Evolutionary conservation across 1,140 invertebrate species (phyloP), one percentile per base, ranked within the genome.

Genomic region (Cotesia chilonis): DNA sequence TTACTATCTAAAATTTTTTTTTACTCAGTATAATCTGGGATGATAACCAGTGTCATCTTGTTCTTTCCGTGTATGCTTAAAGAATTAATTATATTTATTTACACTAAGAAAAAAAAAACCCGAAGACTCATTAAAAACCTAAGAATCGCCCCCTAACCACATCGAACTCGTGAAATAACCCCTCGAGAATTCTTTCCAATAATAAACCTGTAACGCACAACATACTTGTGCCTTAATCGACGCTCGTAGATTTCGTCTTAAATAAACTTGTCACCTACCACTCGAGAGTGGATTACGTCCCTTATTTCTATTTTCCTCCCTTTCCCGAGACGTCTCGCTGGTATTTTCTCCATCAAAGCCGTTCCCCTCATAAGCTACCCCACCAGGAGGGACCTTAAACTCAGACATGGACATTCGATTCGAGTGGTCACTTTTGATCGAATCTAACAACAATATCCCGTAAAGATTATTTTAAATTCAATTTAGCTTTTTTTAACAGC

Each of bases 361-460:
- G n/a, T 36, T 10, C 20, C 2, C 4, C 35, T 5, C 36, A 57
- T 66, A 64, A 51, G 4, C 64, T 38, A 71, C 68, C 69, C 37
- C 54, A 41, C 47, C 57, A 36, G 38, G 28, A 28, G 2, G 28
- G 28, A 28, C 80, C 80, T 76, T 80, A 67, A 77, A 59, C 9
- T 20, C 10, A 5, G 5, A 59, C 57, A 78, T 65, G 28, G 28
- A 2, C 28, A 28, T 28, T 28, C 28, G 28, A 28, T 73, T 80
- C 76, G 75, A 82, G 80, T 82, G 80, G 80, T 82, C 80, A 82
- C 76, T 82, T 74, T 81, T 80, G 80, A 82, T 81, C 79, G 76
- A 76, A 73, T 72, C 65, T 70, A 61, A 35, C 60, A 14, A 14
- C 4, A 52, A 17, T 28, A 65, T 66, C 63, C 38, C 63, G 63